Percentiles rank a stretch among this genome's conserved stretches.
phyloP scores from a whole-genome alignment of 64 coral and sea anemone species.

The Orbicella faveolata region DNA sequence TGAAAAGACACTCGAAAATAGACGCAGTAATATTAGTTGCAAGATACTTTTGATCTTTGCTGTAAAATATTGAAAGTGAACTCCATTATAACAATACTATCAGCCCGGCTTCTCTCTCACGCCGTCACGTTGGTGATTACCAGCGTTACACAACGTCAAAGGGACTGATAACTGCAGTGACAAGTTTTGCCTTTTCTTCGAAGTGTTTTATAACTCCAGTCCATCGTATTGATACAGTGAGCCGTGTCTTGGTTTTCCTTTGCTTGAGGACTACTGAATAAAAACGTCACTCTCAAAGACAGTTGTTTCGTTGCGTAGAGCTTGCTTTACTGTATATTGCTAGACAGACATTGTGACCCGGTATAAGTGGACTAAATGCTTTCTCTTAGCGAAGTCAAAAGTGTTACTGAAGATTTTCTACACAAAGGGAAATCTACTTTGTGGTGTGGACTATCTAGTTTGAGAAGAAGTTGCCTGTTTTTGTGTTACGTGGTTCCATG shows the following conservation, averaged over 20 bases:
- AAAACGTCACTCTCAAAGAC: neutral
- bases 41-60: neutral
- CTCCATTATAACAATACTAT: neutral
- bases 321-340: too few species aligned
- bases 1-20: neutral
- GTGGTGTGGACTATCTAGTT: too few species aligned
- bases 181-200: neutral
- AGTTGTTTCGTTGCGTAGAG: neutral
- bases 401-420: too few species aligned
- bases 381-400: too few species aligned
- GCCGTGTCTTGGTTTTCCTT: neutral
- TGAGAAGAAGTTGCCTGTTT: too few species aligned
- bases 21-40: neutral
- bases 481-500: too few species aligned
- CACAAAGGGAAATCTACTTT: too few species aligned
- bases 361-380: too few species aligned
- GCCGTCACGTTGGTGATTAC: too few species aligned
- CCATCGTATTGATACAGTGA: neutral
- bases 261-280: neutral
- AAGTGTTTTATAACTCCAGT: neutral
- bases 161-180: neutral
- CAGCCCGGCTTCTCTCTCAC: too few species aligned
- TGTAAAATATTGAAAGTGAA: neutral
- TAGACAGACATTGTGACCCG: too few species aligned
- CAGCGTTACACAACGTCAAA: neutral